Conservation (phyloP, 2,888 invertebrate species). For the Himalopsyche kuldschensis region DNA sequence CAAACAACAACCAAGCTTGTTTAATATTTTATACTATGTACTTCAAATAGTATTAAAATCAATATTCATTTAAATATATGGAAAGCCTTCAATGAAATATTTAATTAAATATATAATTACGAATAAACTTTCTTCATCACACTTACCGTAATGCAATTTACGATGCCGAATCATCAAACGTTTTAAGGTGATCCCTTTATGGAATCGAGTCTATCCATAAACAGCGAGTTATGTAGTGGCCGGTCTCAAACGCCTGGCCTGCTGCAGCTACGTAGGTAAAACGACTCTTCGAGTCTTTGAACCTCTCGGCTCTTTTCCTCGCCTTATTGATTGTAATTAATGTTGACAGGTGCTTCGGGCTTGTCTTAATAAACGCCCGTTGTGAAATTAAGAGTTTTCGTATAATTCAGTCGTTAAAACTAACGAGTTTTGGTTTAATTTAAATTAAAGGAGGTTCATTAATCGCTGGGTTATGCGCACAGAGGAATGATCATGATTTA, state of each 20-base stretch:
- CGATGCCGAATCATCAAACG: conserved; percentile 24
- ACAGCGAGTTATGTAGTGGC: conserved; percentile 21
- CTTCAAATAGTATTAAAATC: no score
- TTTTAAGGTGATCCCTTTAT: conserved; percentile 15
- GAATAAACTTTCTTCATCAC: background rate
- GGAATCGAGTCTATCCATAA: conserved; percentile 9
- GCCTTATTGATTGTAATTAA: conserved; percentile 36
- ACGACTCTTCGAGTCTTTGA: background rate
- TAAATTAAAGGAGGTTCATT: conserved; percentile 19
- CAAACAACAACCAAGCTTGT: no score
- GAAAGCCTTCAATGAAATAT: no score
- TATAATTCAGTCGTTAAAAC: conserved; percentile 30
- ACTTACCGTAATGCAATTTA: conserved; percentile 8
- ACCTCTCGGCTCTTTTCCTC: conserved; percentile 18
- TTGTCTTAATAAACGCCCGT: conserved; percentile 23
- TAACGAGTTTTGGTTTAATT: conserved; percentile 29
- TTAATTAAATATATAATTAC: background rate
- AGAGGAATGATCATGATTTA: background rate
- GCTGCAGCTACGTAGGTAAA: background rate
- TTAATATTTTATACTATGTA: no score
- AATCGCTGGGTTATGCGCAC: background rate
- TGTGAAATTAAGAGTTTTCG: conserved; percentile 25
- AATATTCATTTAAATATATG: no score
- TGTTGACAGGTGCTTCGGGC: conserved; percentile 35
- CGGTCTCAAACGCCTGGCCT: background rate